These are phyloP conservation scores for Cataglyphis livida DNA, from an alignment of 2,888 invertebrate species.

Conservation along the genomic window DNA sequence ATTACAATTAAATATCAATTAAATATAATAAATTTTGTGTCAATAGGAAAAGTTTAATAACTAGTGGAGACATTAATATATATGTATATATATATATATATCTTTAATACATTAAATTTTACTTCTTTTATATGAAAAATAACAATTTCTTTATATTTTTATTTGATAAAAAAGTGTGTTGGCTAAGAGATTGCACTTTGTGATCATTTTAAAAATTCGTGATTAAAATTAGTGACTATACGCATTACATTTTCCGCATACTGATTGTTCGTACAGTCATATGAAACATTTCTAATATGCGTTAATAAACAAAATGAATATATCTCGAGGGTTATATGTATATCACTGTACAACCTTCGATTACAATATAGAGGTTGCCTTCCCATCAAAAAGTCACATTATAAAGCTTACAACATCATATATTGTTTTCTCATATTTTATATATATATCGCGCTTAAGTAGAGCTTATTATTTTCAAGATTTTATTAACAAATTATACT, in stretches of 20 bases:
- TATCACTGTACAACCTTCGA: slow-evolving; percentile 62
- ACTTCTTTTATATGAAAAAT: slow-evolving; percentile 84
- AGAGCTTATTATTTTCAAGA: slow-evolving; percentile 48
- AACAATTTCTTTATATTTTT: slow-evolving; percentile 84
- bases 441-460: slow-evolving; percentile 56
- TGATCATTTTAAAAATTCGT: slow-evolving; percentile 84
- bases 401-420: slow-evolving; percentile 56
- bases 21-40: slow-evolving; percentile 80
- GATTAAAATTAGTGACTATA: slow-evolving; percentile 79
- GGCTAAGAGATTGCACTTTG: slow-evolving; percentile 86
- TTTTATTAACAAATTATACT: slow-evolving; percentile 57
- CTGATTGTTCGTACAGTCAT: slow-evolving; percentile 76
- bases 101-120: slow-evolving; percentile 81
- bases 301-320: slow-evolving; percentile 72
- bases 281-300: slow-evolving; percentile 72
- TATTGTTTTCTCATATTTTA: slow-evolving; percentile 52
- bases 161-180: slow-evolving; percentile 84
- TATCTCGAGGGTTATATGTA: slow-evolving; percentile 65
- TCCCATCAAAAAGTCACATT: slow-evolving; percentile 61
- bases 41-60: slow-evolving; percentile 82
- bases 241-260: slow-evolving; percentile 65
- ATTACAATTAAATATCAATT: slow-evolving; percentile 74
- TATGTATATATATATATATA: slow-evolving; percentile 65
- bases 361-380: slow-evolving; percentile 66
- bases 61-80: slow-evolving; percentile 78